These are phyloP conservation scores for Steinernema khuongi DNA, from an alignment of 1,140 invertebrate species.

Conservation along the genomic window DNA sequence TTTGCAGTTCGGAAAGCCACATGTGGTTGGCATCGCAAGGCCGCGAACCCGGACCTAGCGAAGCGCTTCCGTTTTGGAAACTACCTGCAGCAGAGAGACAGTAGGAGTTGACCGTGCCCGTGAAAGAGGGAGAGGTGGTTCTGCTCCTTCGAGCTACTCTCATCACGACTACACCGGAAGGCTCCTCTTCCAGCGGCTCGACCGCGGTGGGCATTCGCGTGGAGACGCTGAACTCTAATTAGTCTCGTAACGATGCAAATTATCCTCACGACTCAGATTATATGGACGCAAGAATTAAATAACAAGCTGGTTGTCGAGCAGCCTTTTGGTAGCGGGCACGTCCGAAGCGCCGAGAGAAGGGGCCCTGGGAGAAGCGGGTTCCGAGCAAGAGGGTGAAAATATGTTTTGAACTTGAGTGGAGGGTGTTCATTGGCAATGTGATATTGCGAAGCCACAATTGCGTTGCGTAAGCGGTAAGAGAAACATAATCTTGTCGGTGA, in stretches of 20 bases:
- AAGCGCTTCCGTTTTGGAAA: not conserved
- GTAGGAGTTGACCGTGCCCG: not conserved
- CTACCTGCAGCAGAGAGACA: not conserved
- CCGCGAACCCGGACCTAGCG: not conserved
- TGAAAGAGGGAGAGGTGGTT: not conserved
- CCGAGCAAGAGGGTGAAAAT: not conserved
- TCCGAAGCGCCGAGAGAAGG: not conserved
- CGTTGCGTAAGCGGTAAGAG: slow-evolving; percentile 14
- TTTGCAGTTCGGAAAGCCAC: slow-evolving; percentile 60
- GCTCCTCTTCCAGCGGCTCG: not conserved
- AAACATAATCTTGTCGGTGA: slow-evolving; percentile 17
- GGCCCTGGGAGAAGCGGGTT: not conserved
- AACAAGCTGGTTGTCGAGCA: not conserved
- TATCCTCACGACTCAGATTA: slow-evolving; percentile 14
- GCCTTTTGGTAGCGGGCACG: not conserved
- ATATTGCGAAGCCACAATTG: slow-evolving; percentile 14
- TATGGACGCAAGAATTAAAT: slow-evolving; percentile 11
- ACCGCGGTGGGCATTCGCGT: not conserved
- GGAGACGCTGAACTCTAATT: not conserved
- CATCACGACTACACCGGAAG: not conserved
- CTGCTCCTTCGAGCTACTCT: not conserved
- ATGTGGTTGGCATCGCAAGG: slow-evolving; percentile 50
- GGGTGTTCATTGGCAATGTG: slow-evolving; percentile 15
- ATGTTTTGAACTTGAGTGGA: not conserved
- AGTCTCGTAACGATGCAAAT: slow-evolving; percentile 16